Base-by-base conservation (phyloP, 2,888 invertebrate genomes). In the Lithodes maja region DNA sequence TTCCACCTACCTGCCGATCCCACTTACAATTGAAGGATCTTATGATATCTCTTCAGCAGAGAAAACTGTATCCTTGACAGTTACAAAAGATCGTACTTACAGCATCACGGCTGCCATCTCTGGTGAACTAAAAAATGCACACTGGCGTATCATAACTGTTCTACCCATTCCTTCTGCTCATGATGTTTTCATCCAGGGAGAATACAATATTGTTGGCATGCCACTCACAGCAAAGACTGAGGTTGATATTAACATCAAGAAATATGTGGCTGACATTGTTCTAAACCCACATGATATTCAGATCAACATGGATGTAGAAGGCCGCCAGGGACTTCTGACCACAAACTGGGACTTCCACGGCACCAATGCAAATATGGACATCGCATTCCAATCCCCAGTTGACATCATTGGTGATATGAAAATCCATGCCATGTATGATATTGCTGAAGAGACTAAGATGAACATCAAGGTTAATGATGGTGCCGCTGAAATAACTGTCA, bases 381-480 rank as follows among this genome's bases (percentile, higher is more conserved):
- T 84, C 12, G 12, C 12, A 1, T 83, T 83, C 52, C n/a, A 68
- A 5, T 83, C 82, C n/a, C 82, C 68, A 50, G 9, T 83, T 50
- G 68, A n/a, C 54, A 17, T 1, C 52, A 79, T 15, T 79, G 53
- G 79, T 79, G 79, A 79, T 54, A 52, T 79, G 79, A 79, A 52
- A 12, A 3, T 79, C 1, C 1, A 53, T n/a, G 17, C 54, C 3
- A 53, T 53, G 79, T 79, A 79, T 54, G 79, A 79, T 53, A 1
- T 79, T 79, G 49, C 79, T 33, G 33, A 71, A 1, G 75, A 55
- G 49, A 89, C 82, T 75, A 86, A 33, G 2, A 52, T 86, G 3
- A 75, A 86, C 3, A 85, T 86, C n/a, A 86, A 79, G 55, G 33
- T 82, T 33, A 78, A 52, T 7, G 85, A 81, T 12, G 89, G 89